Conservation (phyloP, 2,797 vertebrate species). For the Arctocebus calabarensis region DNA sequence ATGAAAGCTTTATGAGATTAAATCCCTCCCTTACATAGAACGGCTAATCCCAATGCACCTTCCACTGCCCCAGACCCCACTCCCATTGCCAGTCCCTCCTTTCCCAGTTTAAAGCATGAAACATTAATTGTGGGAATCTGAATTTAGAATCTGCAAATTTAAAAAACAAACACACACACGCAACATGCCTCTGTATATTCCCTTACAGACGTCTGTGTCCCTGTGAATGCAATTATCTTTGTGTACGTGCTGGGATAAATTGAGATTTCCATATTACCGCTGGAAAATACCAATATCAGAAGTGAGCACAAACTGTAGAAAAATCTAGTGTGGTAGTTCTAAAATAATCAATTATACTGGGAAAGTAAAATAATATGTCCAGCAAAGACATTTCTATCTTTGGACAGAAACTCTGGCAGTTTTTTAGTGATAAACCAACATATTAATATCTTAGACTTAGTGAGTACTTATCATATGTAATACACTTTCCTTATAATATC, state of each 20-base stretch:
- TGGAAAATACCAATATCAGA: not conserved
- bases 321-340: not conserved
- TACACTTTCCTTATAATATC: constrained; percentile 40
- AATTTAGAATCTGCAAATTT: not conserved
- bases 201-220: not conserved
- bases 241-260: not conserved
- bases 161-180: not conserved
- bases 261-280: not conserved
- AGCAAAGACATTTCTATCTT: not conserved
- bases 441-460: not conserved
- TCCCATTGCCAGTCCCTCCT: not conserved
- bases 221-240: not conserved
- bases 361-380: constrained; percentile 44
- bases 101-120: not conserved
- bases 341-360: constrained; percentile 32
- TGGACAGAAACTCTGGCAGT: not conserved
- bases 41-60: not conserved
- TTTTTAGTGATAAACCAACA: constrained; percentile 44
- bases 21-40: not conserved
- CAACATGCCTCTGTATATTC: not conserved
- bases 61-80: not conserved
- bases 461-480: not conserved
- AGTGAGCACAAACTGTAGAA: not conserved
- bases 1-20: not conserved
- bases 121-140: not conserved